These are phyloP conservation scores for Laupala kohalensis DNA, from an alignment of 1,140 invertebrate genomes.

Conservation along the genomic window DNA sequence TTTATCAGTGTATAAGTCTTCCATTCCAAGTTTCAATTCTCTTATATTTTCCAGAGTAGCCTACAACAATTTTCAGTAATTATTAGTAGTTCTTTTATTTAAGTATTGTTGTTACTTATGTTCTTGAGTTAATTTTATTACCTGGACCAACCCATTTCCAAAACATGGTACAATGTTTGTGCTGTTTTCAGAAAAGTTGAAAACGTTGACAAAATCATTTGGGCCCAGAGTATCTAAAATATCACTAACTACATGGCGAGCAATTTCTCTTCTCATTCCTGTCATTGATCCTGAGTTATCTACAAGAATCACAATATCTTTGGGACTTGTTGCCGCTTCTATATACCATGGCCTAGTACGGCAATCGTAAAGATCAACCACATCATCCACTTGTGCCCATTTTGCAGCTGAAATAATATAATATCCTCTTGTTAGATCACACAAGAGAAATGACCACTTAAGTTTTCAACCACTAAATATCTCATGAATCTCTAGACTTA, in stretches of 20 bases:
- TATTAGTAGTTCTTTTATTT: background rate
- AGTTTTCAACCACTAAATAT: too few relatives aligned
- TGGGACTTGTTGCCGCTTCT: constrained; percentile 90
- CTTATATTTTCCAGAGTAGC: constrained; percentile 81
- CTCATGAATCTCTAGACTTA: too few relatives aligned
- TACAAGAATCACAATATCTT: constrained; percentile 90
- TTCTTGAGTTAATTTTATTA: constrained; percentile 24
- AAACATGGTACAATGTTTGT: constrained; percentile 77
- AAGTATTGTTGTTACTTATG: background rate
- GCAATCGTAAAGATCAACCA: constrained; percentile 78
- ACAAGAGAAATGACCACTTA: too few relatives aligned
- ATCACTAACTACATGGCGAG: constrained; percentile 83
- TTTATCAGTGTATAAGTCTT: constrained; percentile 62
- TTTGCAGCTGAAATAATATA: constrained; percentile 5
- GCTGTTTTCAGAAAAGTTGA: constrained; percentile 68
- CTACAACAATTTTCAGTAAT: constrained; percentile 30
- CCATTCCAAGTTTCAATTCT: constrained; percentile 66
- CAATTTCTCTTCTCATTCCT: constrained; percentile 71
- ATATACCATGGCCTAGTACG: constrained; percentile 87
- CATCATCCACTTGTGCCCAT: constrained; percentile 30
- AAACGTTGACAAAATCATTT: constrained; percentile 97
- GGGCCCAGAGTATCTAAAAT: constrained; percentile 94
- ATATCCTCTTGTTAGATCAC: too few relatives aligned
- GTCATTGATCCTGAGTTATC: constrained; percentile 96
- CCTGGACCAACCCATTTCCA: constrained; percentile 69